Percentiles rank a stretch among this genome's conserved stretches.
These are phyloP conservation scores for Littorina saxatilis DNA, from an alignment of 1,140 invertebrate genomes.

Conservation along the genomic window DNA sequence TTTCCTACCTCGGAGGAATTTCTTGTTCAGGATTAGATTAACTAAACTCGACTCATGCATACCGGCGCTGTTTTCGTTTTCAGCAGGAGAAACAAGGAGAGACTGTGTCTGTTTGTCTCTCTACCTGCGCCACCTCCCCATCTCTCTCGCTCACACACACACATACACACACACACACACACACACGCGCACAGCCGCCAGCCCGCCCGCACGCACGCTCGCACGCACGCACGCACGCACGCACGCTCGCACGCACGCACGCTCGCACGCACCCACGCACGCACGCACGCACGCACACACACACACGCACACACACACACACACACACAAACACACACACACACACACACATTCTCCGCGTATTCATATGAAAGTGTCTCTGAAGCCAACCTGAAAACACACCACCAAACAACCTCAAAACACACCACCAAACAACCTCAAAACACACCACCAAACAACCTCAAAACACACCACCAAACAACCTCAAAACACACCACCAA, in stretches of 20 bases:
- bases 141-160: too few species aligned
- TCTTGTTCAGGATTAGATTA: too few species aligned
- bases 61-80: too few species aligned
- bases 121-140: too few species aligned
- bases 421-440: not conserved
- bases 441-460: not conserved
- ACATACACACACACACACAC: not conserved
- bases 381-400: too few species aligned
- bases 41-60: too few species aligned
- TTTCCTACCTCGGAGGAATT: too few species aligned
- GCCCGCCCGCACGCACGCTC: not conserved
- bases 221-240: not conserved
- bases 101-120: too few species aligned
- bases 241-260: conserved; percentile 2
- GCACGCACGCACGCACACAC: not conserved
- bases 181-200: not conserved
- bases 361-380: too few species aligned
- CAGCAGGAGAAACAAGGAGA: too few species aligned
- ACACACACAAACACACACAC: too few species aligned
- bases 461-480: not conserved
- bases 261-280: not conserved
- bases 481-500: not conserved
- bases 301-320: conserved; percentile 3
- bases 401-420: too few species aligned
- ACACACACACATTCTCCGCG: conserved; percentile 17